A percentile compares a stretch with the other conserved stretches of the same genome.
Evolutionary conservation across 92 coral and sea anemone species (phyloP).

Genomic region (Bergia sp.): DNA sequence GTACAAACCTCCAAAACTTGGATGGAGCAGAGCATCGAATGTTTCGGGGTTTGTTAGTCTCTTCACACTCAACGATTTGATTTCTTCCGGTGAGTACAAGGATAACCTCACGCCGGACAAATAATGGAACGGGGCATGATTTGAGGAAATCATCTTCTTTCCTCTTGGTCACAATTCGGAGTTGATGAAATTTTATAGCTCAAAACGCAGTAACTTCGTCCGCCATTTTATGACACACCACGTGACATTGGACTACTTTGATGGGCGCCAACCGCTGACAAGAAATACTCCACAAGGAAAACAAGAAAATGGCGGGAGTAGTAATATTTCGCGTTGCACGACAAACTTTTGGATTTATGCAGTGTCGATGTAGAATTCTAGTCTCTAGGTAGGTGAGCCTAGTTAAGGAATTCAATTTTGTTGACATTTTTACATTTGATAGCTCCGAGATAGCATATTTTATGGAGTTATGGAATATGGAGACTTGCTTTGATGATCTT

Average conservation of each 20-base stretch:
- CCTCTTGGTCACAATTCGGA: not conserved
- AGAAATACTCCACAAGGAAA: not conserved
- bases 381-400: slow-evolving; percentile 7
- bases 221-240: slow-evolving; percentile 40
- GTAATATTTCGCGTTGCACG: not conserved
- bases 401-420: not conserved
- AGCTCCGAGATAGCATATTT: not conserved
- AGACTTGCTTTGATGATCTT: no score
- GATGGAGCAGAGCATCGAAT: slow-evolving; percentile 82
- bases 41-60: slow-evolving; percentile 88
- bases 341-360: slow-evolving; percentile 1
- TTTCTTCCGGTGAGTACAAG: slow-evolving; percentile 81
- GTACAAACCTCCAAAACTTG: slow-evolving; percentile 92
- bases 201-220: not conserved
- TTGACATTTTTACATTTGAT: not conserved
- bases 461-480: no score
- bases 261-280: slow-evolving; percentile 34
- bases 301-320: slow-evolving; percentile 42
- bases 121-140: slow-evolving; percentile 73
- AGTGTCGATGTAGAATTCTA: not conserved
- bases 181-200: not conserved
- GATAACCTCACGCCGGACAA: slow-evolving; percentile 81
- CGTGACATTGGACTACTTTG: slow-evolving; percentile 1
- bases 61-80: slow-evolving; percentile 82
- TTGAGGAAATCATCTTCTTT: slow-evolving; percentile 72